A percentile compares a stretch with the other conserved stretches of the same genome.
Evolutionary conservation across 1,140 invertebrate genomes (phyloP).

Genomic region (Yoshiicerus persimilis): DNA sequence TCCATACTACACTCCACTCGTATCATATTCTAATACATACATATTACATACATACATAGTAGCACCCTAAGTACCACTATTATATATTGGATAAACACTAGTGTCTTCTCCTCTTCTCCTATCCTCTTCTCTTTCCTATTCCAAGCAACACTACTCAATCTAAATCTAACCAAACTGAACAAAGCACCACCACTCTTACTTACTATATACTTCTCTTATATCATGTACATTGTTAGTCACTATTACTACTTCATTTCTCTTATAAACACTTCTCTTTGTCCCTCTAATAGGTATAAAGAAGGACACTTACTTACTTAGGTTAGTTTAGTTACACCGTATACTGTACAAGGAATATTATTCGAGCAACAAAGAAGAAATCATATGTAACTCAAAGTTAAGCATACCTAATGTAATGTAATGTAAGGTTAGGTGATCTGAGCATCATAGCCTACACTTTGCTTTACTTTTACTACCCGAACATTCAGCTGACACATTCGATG

Average conservation of each 20-base stretch:
- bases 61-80: neutral
- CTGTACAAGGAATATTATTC: neutral
- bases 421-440: neutral
- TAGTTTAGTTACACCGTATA: neutral
- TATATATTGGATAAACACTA: too few species aligned
- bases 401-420: neutral
- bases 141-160: neutral
- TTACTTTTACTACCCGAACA: neutral
- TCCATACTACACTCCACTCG: neutral
- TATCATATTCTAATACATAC: too few species aligned
- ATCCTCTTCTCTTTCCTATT: too few species aligned
- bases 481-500: conserved; percentile 21
- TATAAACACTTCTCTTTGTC: too few species aligned
- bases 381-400: neutral
- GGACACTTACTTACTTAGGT: neutral
- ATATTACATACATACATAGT: too few species aligned
- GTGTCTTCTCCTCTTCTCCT: too few species aligned
- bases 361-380: neutral
- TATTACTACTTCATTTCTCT: too few species aligned
- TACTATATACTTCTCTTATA: too few species aligned
- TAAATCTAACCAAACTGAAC: neutral
- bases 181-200: neutral
- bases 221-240: neutral
- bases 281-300: too few species aligned
- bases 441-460: neutral